A percentile compares a stretch with the other conserved stretches of the same genome.
These are phyloP conservation scores for Orthonychiurus folsomi DNA, from an alignment of 2,888 invertebrate species.

Conservation along the genomic window DNA sequence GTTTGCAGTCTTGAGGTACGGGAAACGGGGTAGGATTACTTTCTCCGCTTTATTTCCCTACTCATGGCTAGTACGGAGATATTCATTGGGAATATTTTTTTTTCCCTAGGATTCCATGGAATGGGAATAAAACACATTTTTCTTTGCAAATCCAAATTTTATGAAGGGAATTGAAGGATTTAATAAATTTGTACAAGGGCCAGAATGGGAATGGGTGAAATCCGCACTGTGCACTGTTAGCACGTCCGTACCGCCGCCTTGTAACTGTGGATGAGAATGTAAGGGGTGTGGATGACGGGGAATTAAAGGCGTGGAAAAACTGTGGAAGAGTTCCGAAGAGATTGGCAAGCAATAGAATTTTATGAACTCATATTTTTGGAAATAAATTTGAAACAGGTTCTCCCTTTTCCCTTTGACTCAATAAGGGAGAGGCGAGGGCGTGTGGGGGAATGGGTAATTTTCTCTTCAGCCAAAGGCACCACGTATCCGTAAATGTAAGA, in stretches of 20 bases:
- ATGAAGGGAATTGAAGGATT: no score
- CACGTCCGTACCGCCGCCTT: no score
- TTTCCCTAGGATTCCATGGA: no score
- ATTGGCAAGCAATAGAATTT: conserved; percentile 37
- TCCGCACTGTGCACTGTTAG: no score
- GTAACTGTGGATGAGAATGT: not conserved
- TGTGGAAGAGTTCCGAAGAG: conserved; percentile 11
- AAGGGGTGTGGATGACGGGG: not conserved
- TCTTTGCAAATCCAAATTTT: no score
- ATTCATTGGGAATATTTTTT: no score
- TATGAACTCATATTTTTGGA: conserved; percentile 36
- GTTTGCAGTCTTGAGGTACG: no score
- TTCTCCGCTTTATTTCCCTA: no score
- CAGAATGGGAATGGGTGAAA: no score
- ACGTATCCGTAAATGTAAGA: not conserved
- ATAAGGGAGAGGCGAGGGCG: not conserved
- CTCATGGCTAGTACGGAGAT: no score
- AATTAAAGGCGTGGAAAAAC: not conserved
- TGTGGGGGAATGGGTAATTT: not conserved
- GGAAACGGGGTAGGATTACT: no score
- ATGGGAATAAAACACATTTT: no score
- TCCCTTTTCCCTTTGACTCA: conserved; percentile 4
- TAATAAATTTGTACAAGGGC: not conserved
- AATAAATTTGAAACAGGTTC: conserved; percentile 22
- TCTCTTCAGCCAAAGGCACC: not conserved